These are phyloP conservation scores for Leptinotarsa rubiginosa DNA, from an alignment of 2,888 invertebrate species.

Conservation along the genomic window DNA sequence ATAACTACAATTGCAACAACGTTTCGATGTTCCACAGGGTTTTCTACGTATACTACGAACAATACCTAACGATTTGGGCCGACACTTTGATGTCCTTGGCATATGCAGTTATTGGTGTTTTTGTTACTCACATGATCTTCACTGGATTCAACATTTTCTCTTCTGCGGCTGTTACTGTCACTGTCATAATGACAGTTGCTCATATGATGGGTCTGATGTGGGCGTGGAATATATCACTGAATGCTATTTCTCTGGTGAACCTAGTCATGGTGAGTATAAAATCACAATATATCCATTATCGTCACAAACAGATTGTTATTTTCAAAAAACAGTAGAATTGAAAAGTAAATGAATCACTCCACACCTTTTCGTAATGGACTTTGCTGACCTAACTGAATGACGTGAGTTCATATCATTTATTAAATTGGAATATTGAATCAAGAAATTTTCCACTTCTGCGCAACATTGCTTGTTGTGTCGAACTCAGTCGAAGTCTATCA, in stretches of 20 bases:
- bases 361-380: too few relatives aligned
- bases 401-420: too few relatives aligned
- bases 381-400: too few relatives aligned
- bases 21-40: slow-evolving; percentile 69
- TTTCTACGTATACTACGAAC: slow-evolving; percentile 95
- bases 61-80: slow-evolving; percentile 88
- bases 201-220: slow-evolving; percentile 94
- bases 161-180: slow-evolving; percentile 78
- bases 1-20: too few relatives aligned
- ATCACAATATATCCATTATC: neutral
- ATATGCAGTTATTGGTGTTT: slow-evolving; percentile 77
- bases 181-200: slow-evolving; percentile 81
- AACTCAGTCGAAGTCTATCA: too few relatives aligned
- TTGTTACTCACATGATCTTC: slow-evolving; percentile 75
- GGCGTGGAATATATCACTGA: slow-evolving; percentile 89
- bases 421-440: too few relatives aligned
- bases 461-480: too few relatives aligned
- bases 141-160: slow-evolving; percentile 81
- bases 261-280: slow-evolving; percentile 81
- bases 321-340: too few relatives aligned
- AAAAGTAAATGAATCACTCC: too few relatives aligned
- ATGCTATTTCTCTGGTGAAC: slow-evolving; percentile 96
- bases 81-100: slow-evolving; percentile 77
- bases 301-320: too few relatives aligned
- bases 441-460: too few relatives aligned